Conservation (phyloP, 2,797 vertebrate genomes). For the Halcyon badia region DNA sequence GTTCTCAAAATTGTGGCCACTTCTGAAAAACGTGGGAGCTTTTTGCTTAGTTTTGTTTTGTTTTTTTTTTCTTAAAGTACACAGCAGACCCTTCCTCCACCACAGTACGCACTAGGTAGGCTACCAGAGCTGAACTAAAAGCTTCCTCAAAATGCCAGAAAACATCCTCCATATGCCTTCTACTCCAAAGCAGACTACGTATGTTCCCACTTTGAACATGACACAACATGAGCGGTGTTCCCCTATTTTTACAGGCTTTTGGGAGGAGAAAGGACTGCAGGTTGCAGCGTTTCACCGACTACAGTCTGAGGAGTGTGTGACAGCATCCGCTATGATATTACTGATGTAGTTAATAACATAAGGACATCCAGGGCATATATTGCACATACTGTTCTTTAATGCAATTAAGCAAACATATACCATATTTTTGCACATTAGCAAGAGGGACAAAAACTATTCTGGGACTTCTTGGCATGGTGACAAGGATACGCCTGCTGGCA, state of each 20-base stretch:
- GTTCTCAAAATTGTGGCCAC: not conserved
- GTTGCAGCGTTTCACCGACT: not conserved
- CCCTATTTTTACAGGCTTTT: not conserved
- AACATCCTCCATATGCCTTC: not conserved
- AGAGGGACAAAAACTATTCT: not conserved
- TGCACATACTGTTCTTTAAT: not conserved
- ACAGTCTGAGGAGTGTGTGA: not conserved
- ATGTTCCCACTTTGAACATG: accelerated
- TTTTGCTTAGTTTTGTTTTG: not conserved
- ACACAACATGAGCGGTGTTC: accelerated
- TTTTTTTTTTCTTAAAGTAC: not conserved
- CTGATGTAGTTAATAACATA: not conserved
- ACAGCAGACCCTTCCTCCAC: not conserved
- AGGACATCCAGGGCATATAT: not conserved
- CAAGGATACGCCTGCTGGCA: accelerated
- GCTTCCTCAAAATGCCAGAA: not conserved
- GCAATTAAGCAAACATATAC: not conserved
- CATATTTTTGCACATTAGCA: not conserved
- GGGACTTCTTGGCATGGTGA: not conserved
- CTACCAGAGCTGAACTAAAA: not conserved
- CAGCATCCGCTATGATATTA: not conserved
- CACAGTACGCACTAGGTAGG: not conserved
- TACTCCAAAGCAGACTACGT: not conserved
- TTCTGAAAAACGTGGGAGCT: not conserved
- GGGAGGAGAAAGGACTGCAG: not conserved